Conservation (phyloP, 2,888 invertebrate genomes). For the Girardia tigrina region DNA sequence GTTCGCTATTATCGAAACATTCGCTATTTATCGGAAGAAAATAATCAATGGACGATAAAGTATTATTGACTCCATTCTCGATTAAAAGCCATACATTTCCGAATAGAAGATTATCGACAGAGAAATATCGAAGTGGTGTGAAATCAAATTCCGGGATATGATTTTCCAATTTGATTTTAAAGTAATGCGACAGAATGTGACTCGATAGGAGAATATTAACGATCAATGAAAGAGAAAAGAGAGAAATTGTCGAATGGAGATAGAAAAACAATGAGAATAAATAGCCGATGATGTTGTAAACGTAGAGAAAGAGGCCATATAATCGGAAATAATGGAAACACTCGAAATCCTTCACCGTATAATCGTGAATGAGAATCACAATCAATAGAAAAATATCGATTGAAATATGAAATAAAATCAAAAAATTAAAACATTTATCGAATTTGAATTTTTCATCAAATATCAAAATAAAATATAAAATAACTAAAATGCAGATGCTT, state of each 20-base stretch:
- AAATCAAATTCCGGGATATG: background rate
- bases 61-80: background rate
- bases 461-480: background rate
- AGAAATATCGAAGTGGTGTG: background rate
- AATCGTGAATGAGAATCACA: background rate
- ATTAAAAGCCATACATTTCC: background rate
- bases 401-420: background rate
- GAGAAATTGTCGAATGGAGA: background rate
- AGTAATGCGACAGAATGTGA: background rate
- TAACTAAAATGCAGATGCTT: background rate
- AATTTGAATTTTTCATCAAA: background rate
- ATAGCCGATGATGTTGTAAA: background rate
- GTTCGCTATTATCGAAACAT: too few species aligned
- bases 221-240: background rate
- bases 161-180: background rate
- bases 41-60: background rate
- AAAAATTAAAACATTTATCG: background rate
- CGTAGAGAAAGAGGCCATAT: background rate
- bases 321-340: background rate
- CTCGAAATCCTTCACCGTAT: background rate
- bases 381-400: background rate
- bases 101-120: background rate
- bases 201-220: background rate
- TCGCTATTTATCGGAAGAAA: background rate
- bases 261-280: background rate